A percentile compares a stretch with the other conserved stretches of the same genome.
Conservation (phyloP, 2,113 vertebrate species). For the Amphilophus citrinellus region DNA sequence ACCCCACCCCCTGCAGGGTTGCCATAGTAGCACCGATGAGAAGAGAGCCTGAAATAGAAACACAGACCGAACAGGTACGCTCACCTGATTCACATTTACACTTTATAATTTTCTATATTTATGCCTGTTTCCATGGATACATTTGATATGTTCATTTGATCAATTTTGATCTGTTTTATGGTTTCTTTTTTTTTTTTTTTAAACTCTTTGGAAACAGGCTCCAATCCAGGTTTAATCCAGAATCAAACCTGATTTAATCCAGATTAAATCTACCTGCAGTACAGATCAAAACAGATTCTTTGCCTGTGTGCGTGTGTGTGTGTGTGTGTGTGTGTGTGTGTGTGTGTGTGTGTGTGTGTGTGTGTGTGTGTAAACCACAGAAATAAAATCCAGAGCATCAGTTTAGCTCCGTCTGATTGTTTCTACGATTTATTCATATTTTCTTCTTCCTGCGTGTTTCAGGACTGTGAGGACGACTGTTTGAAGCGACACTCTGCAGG, state of each 20-base stretch:
- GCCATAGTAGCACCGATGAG: constrained; percentile 92
- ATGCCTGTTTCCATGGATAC: background rate
- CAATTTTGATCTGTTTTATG: background rate
- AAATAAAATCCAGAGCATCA: background rate
- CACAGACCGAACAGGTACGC: constrained; percentile 16
- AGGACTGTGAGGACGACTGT: constrained; percentile 36
- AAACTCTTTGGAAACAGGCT: background rate
- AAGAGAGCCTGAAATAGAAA: constrained; percentile 33
- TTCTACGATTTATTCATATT: background rate
- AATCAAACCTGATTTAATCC: background rate
- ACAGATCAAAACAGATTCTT: background rate
- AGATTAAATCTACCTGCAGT: background rate
- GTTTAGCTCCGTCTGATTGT: background rate
- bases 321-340: background rate
- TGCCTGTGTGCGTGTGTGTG: background rate
- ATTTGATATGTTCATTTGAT: no score
- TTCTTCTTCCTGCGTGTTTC: constrained; percentile 7
- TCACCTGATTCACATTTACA: background rate
- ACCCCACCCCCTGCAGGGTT: constrained; percentile 87
- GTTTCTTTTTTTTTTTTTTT: background rate
- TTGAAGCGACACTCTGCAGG: constrained; percentile 35
- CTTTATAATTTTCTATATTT: background rate
- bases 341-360: background rate
- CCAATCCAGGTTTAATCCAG: background rate
- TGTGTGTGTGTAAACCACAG: background rate